These are phyloP conservation scores for Schmidtea mediterranea DNA, from an alignment of 1,140 invertebrate species.

Conservation along the genomic window DNA sequence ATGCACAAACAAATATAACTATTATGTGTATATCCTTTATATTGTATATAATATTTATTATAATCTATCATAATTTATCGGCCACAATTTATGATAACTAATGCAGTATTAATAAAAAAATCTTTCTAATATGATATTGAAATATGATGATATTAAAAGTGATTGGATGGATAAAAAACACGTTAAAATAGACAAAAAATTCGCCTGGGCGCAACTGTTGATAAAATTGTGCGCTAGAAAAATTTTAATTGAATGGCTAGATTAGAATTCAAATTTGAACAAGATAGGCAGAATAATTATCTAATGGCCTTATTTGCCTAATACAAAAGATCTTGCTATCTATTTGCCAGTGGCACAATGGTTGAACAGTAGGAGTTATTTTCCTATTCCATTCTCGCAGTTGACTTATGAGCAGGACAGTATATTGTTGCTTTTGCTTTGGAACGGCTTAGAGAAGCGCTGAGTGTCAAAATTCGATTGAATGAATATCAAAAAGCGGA, in stretches of 20 bases:
- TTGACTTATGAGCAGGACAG: conserved; percentile 47
- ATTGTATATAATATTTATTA: no score
- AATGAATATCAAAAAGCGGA: conserved; percentile 98
- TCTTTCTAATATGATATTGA: conserved; percentile 98
- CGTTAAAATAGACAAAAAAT: conserved; percentile 88
- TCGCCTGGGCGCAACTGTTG: conserved; percentile 34
- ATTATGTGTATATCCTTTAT: no score
- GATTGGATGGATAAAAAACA: conserved; percentile 99
- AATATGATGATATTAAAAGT: conserved; percentile 98
- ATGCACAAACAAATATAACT: no score
- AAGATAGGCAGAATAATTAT: conserved; percentile 96
- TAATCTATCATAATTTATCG: no score
- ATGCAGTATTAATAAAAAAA: no score
- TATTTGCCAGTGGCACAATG: conserved; percentile 98
- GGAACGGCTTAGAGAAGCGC: conserved; percentile 88
- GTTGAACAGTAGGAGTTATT: conserved; percentile 85
- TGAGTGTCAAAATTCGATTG: conserved; percentile 62
- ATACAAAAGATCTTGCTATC: conserved; percentile 95
- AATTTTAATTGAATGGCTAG: conserved; percentile 83
- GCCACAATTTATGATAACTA: no score
- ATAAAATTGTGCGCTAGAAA: conserved; percentile 98
- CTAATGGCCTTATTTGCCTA: conserved; percentile 93
- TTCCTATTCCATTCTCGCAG: conserved; percentile 92
- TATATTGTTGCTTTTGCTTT: conserved; percentile 83
- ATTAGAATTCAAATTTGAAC: conserved; percentile 87